These are phyloP conservation scores for Solenopsis invicta DNA, from an alignment of 1,140 invertebrate species.

Conservation along the genomic window DNA sequence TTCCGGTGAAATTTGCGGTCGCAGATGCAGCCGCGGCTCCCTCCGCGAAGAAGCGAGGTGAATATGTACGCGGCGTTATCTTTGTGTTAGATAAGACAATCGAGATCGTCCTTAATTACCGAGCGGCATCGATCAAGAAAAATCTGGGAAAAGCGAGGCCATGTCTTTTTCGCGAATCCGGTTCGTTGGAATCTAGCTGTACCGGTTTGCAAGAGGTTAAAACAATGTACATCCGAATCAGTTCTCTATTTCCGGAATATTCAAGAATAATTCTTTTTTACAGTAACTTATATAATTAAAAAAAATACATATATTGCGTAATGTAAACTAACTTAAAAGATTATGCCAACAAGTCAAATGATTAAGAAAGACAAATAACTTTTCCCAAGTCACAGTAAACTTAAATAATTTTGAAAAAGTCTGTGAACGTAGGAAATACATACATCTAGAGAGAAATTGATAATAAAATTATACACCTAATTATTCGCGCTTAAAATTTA, in stretches of 20 bases:
- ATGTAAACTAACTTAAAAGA: not conserved
- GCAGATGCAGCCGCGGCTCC: not conserved
- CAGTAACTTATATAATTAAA: constrained; percentile 1
- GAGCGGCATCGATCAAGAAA: not conserved
- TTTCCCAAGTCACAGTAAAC: not conserved
- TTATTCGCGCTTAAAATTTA: not conserved
- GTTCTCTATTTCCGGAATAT: not conserved
- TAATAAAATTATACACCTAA: not conserved
- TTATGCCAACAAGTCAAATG: not conserved
- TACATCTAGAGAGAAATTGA: not conserved
- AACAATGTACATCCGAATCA: not conserved
- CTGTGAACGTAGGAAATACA: not conserved
- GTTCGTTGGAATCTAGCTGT: not conserved
- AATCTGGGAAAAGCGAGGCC: not conserved
- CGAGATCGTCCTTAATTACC: constrained; percentile 27
- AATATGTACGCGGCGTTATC: not conserved
- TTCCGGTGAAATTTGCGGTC: constrained; percentile 9
- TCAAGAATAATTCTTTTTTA: not conserved
- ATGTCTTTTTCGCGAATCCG: constrained; percentile 13
- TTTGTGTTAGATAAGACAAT: constrained; percentile 2
- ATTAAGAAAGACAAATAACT: not conserved
- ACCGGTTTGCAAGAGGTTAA: not conserved
- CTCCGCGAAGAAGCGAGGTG: not conserved
- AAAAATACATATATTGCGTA: not conserved
- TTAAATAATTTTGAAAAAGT: constrained; percentile 20